Conservation (phyloP, 2,797 vertebrate genomes). For the Enteromius paludinosus region DNA sequence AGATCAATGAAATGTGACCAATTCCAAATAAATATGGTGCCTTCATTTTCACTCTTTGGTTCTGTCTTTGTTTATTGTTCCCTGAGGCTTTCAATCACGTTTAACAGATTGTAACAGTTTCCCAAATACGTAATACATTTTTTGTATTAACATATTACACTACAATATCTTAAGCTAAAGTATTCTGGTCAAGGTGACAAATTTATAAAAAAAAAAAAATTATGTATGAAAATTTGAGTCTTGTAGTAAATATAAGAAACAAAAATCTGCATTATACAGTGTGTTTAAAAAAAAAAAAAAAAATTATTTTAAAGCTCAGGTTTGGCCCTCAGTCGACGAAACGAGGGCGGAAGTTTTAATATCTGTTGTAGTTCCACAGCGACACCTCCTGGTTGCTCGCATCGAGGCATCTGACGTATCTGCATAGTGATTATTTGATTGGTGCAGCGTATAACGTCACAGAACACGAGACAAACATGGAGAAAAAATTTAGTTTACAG, state of each 20-base stretch:
- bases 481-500: not conserved
- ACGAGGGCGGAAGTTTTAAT: not conserved
- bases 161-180: not conserved
- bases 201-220: not conserved
- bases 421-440: not conserved
- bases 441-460: not conserved
- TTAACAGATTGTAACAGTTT: not conserved
- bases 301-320: not conserved
- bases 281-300: not conserved
- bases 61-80: not conserved
- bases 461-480: not conserved
- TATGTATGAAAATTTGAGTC: not conserved
- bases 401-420: not conserved
- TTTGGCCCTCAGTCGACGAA: not conserved
- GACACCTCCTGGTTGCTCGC: not conserved
- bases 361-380: not conserved
- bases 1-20: conserved; percentile 15
- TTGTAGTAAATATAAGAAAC: not conserved
- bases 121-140: not conserved
- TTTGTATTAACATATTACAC: not conserved
- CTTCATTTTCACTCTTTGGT: not conserved
- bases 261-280: not conserved
- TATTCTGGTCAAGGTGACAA: not conserved
- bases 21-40: conserved; percentile 25
- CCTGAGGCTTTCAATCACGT: not conserved